Evolutionary conservation across 2,113 vertebrate genomes (phyloP).

Genomic region (Madoqua kirkii): DNA sequence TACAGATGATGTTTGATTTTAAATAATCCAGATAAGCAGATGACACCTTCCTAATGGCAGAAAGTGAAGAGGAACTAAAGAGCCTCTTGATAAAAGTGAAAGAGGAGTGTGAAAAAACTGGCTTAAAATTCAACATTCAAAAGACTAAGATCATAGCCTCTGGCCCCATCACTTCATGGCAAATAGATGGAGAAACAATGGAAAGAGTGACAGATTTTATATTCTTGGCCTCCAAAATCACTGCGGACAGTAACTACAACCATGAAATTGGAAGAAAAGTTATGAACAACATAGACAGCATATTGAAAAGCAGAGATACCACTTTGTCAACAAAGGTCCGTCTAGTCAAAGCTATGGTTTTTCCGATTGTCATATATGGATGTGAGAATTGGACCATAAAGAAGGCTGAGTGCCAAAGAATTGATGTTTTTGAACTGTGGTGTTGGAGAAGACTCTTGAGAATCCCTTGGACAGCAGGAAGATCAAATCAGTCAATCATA

Average conservation of each 20-base stretch:
- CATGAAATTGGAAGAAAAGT: not conserved
- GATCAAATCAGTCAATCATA: not conserved
- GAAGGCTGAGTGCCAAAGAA: not conserved
- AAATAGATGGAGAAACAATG: not conserved
- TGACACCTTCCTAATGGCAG: not conserved
- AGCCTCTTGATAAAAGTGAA: not conserved
- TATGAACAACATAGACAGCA: not conserved
- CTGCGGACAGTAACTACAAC: not conserved
- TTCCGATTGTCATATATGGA: not conserved
- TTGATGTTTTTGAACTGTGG: not conserved
- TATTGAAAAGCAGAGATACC: not conserved
- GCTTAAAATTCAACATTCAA: not conserved
- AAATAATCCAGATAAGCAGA: not conserved
- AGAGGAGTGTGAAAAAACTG: not conserved
- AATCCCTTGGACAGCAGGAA: not conserved
- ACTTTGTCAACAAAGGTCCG: not conserved
- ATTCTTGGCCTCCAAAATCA: not conserved
- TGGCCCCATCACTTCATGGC: not conserved
- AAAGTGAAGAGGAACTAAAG: not conserved
- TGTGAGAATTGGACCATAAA: not conserved
- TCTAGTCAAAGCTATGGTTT: not conserved
- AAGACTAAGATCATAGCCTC: not conserved
- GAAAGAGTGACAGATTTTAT: not conserved
- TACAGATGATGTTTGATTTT: not conserved
- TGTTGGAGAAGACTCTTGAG: not conserved